Percentiles rank a stretch among this genome's conserved stretches.
phyloP scores from a whole-genome alignment of 2,888 invertebrate genomes.

The Drosophila lacicola region DNA sequence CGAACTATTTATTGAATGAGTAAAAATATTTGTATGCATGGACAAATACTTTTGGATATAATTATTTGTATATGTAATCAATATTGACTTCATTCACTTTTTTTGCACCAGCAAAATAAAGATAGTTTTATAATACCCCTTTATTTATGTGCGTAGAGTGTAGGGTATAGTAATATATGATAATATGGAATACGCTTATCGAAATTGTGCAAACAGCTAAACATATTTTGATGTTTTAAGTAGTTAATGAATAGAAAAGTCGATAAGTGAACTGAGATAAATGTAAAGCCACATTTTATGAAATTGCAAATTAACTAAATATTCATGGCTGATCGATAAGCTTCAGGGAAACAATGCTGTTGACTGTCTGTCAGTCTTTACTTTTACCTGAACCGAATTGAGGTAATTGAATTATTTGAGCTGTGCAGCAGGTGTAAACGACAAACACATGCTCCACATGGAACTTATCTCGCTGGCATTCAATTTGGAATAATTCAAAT shows the following conservation, averaged over 20 bases:
- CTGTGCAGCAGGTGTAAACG: slow-evolving; percentile 1
- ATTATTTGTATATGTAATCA: too few species aligned
- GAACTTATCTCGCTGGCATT: neutral
- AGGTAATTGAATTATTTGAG: slow-evolving; percentile 1
- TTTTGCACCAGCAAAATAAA: too few species aligned
- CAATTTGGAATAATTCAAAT: slow-evolving; percentile 8
- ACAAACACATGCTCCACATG: slow-evolving; percentile 1
- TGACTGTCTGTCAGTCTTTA: neutral
- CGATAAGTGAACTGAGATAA: neutral
- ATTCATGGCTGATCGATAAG: neutral
- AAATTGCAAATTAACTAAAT: neutral
- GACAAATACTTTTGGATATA: too few species aligned
- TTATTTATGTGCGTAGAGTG: neutral
- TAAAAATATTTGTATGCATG: too few species aligned
- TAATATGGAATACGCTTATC: neutral
- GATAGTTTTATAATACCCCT: neutral
- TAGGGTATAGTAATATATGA: neutral
- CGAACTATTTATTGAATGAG: too few species aligned
- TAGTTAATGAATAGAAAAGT: neutral
- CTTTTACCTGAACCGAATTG: neutral
- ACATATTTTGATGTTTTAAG: neutral
- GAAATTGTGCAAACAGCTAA: neutral
- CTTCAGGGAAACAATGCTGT: neutral
- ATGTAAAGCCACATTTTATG: neutral
- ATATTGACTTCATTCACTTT: too few species aligned